Percentiles rank a stretch among this genome's conserved stretches.
Evolutionary conservation across 2,797 vertebrate species (phyloP).

Genomic region (Varecia variegata): DNA sequence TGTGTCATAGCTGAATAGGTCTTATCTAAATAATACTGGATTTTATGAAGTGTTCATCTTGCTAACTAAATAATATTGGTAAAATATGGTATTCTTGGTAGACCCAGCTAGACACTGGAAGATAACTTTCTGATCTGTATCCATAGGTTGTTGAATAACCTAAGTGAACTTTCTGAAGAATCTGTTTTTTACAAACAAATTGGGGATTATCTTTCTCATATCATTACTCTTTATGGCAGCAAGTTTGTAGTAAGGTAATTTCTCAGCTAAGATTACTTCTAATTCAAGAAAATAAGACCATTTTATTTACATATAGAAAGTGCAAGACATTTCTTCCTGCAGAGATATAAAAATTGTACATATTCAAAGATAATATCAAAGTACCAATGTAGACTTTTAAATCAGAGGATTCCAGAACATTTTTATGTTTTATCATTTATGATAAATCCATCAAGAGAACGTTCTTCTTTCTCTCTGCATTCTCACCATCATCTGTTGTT

Average conservation of each 20-base stretch:
- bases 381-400: neutral
- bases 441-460: neutral
- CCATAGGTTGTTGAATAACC: neutral
- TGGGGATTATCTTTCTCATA: neutral
- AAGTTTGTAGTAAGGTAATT: neutral
- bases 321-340: neutral
- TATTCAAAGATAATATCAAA: neutral
- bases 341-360: neutral
- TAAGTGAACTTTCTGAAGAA: neutral
- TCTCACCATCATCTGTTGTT: too few relatives aligned
- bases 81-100: neutral
- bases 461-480: too few relatives aligned
- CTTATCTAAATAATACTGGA: neutral
- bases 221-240: neutral
- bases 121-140: neutral
- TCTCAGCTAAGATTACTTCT: neutral
- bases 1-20: neutral
- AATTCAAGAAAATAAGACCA: neutral
- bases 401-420: neutral
- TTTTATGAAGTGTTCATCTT: neutral
- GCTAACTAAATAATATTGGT: neutral
- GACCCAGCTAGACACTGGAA: neutral
- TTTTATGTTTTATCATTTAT: neutral
- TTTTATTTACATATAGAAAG: neutral
- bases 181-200: neutral